Evolutionary conservation across 2,797 vertebrate species (phyloP).

Genomic region (Periparus ater): DNA sequence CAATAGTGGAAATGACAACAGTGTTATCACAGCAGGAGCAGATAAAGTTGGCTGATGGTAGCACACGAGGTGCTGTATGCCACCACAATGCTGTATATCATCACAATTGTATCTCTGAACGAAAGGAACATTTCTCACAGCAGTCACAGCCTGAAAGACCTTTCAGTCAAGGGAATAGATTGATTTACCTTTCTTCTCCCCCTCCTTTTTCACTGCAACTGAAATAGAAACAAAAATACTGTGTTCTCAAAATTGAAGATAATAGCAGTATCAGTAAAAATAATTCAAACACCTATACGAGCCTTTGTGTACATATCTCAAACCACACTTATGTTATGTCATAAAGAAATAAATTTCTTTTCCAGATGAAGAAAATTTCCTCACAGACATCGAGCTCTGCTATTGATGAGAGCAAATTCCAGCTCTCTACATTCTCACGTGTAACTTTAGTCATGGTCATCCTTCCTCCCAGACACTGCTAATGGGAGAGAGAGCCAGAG

Average conservation of each 20-base stretch:
- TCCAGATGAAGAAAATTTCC: background rate
- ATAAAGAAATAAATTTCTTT: background rate
- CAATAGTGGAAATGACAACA: slow-evolving; percentile 25
- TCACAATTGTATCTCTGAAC: background rate
- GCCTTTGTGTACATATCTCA: background rate
- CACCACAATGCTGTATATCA: background rate
- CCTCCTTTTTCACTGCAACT: slow-evolving; percentile 43
- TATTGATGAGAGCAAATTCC: background rate
- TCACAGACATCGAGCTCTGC: background rate
- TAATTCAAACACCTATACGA: background rate
- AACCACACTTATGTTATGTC: background rate
- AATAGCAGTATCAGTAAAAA: background rate
- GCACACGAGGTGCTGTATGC: background rate
- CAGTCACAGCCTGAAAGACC: background rate
- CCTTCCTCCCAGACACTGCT: background rate
- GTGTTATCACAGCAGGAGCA: slow-evolving; percentile 12
- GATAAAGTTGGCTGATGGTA: background rate
- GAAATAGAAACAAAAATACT: slow-evolving; percentile 39
- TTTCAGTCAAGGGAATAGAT: slow-evolving; percentile 34
- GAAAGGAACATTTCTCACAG: slow-evolving; percentile 37
- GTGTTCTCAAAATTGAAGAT: background rate
- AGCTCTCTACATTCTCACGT: background rate
- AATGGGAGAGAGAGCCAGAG: background rate
- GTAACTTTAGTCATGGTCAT: background rate
- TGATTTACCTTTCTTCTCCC: slow-evolving; percentile 66